A percentile compares a stretch with the other conserved stretches of the same genome.
Conservation (phyloP, 2,797 vertebrate genomes). For the Dromococcyx pavoninus region DNA sequence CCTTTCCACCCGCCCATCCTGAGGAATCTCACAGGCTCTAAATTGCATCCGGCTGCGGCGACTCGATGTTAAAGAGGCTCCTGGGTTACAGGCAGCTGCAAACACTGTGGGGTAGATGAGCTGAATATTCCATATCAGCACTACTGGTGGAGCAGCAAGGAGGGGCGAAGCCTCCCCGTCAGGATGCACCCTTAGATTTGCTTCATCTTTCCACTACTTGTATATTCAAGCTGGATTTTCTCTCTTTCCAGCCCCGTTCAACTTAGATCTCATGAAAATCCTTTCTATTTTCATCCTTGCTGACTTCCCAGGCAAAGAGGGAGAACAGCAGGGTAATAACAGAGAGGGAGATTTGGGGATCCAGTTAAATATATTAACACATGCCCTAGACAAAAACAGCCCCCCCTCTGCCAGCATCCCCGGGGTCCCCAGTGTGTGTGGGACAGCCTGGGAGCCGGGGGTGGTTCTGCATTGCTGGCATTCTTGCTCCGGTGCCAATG, state of each 20-base stretch:
- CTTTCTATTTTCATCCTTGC: neutral
- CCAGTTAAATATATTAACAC: accelerated
- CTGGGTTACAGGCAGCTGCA: neutral
- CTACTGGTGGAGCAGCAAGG: neutral
- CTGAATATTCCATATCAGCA: neutral
- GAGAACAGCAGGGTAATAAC: neutral
- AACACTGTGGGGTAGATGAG: neutral
- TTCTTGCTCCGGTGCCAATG: neutral
- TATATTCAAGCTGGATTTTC: neutral
- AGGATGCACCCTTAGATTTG: neutral
- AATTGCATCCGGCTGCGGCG: neutral
- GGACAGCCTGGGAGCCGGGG: neutral
- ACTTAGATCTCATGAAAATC: neutral
- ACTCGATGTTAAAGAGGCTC: neutral
- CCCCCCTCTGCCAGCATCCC: neutral
- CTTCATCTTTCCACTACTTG: neutral
- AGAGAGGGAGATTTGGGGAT: neutral
- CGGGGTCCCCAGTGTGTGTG: accelerated
- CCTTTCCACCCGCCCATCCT: neutral
- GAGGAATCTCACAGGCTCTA: neutral
- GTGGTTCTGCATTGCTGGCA: neutral
- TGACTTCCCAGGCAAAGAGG: neutral
- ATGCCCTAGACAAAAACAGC: too few relatives aligned
- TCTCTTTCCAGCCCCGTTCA: neutral
- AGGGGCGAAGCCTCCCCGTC: neutral